Evolutionary conservation across 1,140 invertebrate species (phyloP), one percentile per base, ranked within the genome.

Genomic region (Drosophila micromelanica): DNA sequence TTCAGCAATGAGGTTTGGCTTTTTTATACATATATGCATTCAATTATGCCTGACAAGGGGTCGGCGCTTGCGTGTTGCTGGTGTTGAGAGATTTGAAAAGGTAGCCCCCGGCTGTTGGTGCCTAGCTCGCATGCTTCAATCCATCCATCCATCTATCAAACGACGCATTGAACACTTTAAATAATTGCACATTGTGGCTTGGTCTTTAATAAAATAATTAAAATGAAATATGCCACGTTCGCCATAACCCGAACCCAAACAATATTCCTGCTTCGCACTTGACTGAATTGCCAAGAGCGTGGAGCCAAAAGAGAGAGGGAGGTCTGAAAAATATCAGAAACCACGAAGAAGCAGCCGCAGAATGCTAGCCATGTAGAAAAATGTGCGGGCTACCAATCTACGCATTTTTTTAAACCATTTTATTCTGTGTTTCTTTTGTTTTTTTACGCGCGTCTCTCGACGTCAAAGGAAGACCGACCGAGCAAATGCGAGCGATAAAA

Each of bases 121-220:
- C 17, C 8, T 17, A 40, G n/a, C 52, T 40, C 20, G 6, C 51
- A 37, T 49, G 12, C 20, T 57, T n/a, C 55, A 13, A 56, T 30
- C 55, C 23, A 57, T 46, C 43, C 43, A 46, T 46, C 45, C 45
- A 23, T 57, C 54, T 35, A 32, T 67, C 54, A 43, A 56, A 49
- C 23, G 55, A 57, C 23, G 55, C 57, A 52, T 45, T 49, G 56
- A 77, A 82, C 79, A 82, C 80, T 79, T 84, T 85, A 84, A 85
- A 77, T 85, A 77, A 85, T 85, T 84, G 73, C 80, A 76, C 79
- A 75, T 71, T 65, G 62, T 59, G 49, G 37, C 43, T 56, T 60
- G 65, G 46, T 60, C 71, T 78, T 86, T 86, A 86, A 86, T 81
- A 86, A 86, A 86, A 86, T 86, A 87, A 86, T 87, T 86, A 87